These are phyloP conservation scores for Hepsetus odoe DNA, from an alignment of 2,113 vertebrate species.

Conservation along the genomic window DNA sequence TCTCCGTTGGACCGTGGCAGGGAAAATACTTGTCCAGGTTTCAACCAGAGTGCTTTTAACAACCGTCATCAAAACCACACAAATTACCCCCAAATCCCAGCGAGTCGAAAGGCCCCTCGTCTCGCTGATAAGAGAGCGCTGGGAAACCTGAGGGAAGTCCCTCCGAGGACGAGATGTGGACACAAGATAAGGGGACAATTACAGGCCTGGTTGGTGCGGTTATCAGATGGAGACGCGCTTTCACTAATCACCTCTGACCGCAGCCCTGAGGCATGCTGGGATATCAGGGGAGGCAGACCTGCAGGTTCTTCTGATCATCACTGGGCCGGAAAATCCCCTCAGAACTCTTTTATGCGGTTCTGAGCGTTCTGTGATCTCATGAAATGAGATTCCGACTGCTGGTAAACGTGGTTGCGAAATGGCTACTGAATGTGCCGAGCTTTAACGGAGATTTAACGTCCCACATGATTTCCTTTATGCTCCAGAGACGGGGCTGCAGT, in stretches of 20 bases:
- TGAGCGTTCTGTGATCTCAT: too few species aligned
- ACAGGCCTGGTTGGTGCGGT: conserved; percentile 57
- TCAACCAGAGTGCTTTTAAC: too few species aligned
- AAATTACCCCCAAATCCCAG: not conserved
- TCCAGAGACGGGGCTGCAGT: too few species aligned
- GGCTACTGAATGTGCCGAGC: too few species aligned
- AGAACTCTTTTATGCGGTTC: not conserved
- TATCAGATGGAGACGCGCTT: conserved; percentile 61
- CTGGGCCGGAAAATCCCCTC: conserved; percentile 35
- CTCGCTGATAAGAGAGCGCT: conserved; percentile 39
- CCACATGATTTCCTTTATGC: too few species aligned
- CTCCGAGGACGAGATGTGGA: conserved; percentile 49
- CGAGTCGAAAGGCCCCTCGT: not conserved
- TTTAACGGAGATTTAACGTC: too few species aligned
- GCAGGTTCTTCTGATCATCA: conserved; percentile 17
- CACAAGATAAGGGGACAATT: conserved; percentile 55
- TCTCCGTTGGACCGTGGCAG: too few species aligned
- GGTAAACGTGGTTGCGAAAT: too few species aligned
- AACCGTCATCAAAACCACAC: not conserved
- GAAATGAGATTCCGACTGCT: too few species aligned
- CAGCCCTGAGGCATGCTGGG: conserved; percentile 19
- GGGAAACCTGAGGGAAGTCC: conserved; percentile 40
- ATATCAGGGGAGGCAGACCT: not conserved
- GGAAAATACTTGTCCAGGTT: too few species aligned
- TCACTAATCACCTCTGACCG: conserved; percentile 24